Evolutionary conservation across 2,113 vertebrate genomes (phyloP).

Genomic region (Sigmodon hispidus): DNA sequence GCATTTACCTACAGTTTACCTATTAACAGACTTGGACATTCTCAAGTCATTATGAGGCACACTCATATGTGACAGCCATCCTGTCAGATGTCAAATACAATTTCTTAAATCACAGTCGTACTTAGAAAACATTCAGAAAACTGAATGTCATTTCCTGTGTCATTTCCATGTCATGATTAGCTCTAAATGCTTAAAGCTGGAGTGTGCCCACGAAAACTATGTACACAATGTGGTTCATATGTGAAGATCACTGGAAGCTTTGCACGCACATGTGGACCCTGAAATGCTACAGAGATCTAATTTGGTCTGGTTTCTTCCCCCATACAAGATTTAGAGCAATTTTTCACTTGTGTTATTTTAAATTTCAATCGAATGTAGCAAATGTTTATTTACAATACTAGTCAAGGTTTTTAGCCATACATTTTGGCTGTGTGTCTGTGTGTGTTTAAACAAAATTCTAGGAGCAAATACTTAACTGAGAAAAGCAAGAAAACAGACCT

Average conservation of each 20-base stretch:
- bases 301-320: background rate
- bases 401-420: constrained; percentile 30
- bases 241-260: background rate
- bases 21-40: constrained; percentile 18
- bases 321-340: background rate
- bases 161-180: constrained; percentile 28
- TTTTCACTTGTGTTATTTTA: constrained; percentile 18
- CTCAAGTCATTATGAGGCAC: background rate
- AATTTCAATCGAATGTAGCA: constrained; percentile 9
- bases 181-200: background rate
- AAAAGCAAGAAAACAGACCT: constrained; percentile 70
- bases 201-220: background rate
- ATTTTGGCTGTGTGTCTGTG: background rate
- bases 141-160: background rate
- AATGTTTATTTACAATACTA: constrained; percentile 13
- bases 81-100: background rate
- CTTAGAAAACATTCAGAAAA: constrained; percentile 45
- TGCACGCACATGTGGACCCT: background rate
- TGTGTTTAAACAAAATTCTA: constrained; percentile 60
- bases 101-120: background rate
- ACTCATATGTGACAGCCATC: constrained; percentile 1
- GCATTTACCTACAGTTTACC: background rate
- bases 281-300: constrained; percentile 5
- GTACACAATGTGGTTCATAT: background rate
- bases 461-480: constrained; percentile 63